Percentiles rank a stretch among this genome's conserved stretches.
phyloP scores from a whole-genome alignment of 2,113 vertebrate species.

The Circaetus gallicus region DNA sequence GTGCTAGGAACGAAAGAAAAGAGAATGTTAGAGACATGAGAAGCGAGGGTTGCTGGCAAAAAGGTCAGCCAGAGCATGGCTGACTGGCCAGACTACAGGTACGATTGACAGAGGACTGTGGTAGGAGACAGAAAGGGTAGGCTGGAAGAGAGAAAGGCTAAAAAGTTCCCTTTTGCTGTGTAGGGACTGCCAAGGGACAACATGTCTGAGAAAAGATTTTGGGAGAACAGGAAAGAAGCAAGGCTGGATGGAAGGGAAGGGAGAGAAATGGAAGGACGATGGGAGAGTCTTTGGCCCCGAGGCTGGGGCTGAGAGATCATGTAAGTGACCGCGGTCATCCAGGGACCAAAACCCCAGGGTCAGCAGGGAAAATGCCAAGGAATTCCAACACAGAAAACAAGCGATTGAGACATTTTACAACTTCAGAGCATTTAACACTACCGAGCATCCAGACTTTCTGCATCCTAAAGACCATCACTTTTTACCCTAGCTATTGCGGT shows the following conservation, averaged over 20 bases:
- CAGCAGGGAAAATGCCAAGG: neutral
- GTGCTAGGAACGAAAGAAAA: neutral
- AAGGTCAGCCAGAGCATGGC: neutral
- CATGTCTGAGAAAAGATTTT: neutral
- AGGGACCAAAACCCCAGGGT: neutral
- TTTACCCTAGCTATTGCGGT: rapidly evolving
- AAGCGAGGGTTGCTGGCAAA: neutral
- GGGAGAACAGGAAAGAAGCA: neutral
- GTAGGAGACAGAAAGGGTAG: neutral
- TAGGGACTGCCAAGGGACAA: neutral
- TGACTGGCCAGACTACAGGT: neutral
- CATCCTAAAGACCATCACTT: neutral
- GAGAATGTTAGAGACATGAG: neutral
- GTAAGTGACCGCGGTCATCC: neutral
- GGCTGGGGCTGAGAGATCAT: neutral
- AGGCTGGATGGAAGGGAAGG: neutral
- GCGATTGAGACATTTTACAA: neutral
- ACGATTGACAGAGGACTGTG: rapidly evolving
- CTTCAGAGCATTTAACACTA: neutral
- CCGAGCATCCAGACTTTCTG: neutral
- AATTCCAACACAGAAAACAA: neutral
- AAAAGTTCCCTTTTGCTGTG: neutral
- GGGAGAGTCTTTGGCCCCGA: neutral
- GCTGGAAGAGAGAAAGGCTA: neutral
- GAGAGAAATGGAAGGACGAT: neutral